phyloP scores from a whole-genome alignment of 2,113 vertebrate species.

The Elachura formosa region DNA sequence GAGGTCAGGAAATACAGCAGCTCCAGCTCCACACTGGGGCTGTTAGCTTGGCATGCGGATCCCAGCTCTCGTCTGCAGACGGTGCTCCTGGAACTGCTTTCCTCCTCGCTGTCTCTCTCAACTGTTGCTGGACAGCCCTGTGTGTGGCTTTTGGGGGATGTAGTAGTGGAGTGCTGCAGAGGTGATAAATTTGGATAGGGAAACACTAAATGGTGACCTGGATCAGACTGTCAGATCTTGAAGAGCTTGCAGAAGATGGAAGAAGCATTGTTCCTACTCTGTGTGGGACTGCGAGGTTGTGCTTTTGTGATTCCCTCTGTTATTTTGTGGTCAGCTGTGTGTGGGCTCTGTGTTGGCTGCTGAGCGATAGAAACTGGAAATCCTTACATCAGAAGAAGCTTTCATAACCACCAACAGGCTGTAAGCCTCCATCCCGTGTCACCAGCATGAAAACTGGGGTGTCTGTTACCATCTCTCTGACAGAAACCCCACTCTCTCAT shows the following conservation, averaged over 20 bases:
- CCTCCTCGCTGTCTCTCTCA: background rate
- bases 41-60: background rate
- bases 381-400: background rate
- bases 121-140: background rate
- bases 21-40: background rate
- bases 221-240: background rate
- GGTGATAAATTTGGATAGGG: background rate
- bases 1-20: constrained; percentile 32
- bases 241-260: background rate
- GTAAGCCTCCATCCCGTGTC: background rate
- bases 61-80: background rate
- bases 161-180: background rate
- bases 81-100: background rate
- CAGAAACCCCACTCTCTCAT: background rate
- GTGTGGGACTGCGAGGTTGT: background rate
- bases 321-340: background rate
- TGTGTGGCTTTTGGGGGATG: background rate
- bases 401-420: background rate
- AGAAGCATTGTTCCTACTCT: background rate
- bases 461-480: background rate
- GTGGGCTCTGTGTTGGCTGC: background rate
- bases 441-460: background rate
- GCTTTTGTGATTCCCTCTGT: background rate
- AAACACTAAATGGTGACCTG: background rate
- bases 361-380: background rate